Percentiles rank a stretch among this genome's conserved stretches.
Conservation (phyloP, 2,113 vertebrate species). For the Equus quagga region DNA sequence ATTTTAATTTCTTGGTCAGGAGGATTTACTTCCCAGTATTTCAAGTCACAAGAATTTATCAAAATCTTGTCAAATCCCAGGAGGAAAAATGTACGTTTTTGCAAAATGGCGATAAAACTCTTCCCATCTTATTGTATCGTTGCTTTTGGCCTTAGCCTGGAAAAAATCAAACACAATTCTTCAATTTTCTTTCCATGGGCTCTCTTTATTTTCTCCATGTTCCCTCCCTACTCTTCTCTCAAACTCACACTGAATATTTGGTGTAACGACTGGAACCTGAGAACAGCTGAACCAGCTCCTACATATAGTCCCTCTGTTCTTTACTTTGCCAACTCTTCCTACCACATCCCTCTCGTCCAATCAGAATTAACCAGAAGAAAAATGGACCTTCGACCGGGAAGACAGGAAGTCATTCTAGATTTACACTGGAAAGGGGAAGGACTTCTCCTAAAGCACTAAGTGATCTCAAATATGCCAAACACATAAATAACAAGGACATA, state of each 20-base stretch:
- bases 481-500: background rate
- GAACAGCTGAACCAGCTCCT: background rate
- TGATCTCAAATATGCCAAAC: background rate
- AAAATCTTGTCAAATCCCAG: conserved; percentile 14
- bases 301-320: background rate
- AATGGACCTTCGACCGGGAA: background rate
- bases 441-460: conserved; percentile 5
- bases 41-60: conserved; percentile 30
- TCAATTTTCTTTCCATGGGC: background rate
- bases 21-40: conserved; percentile 32
- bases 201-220: conserved; percentile 1
- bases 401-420: background rate
- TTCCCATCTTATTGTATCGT: background rate
- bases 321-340: background rate
- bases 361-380: background rate
- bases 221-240: background rate
- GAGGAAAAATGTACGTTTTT: background rate
- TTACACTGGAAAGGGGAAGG: background rate
- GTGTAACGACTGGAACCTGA: background rate
- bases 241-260: conserved; percentile 12
- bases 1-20: conserved; percentile 39
- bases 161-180: conserved; percentile 37
- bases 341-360: background rate
- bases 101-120: conserved; percentile 32
- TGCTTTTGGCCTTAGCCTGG: conserved; percentile 22